Conservation (phyloP, 2,113 vertebrate genomes). For the Apteryx owenii region DNA sequence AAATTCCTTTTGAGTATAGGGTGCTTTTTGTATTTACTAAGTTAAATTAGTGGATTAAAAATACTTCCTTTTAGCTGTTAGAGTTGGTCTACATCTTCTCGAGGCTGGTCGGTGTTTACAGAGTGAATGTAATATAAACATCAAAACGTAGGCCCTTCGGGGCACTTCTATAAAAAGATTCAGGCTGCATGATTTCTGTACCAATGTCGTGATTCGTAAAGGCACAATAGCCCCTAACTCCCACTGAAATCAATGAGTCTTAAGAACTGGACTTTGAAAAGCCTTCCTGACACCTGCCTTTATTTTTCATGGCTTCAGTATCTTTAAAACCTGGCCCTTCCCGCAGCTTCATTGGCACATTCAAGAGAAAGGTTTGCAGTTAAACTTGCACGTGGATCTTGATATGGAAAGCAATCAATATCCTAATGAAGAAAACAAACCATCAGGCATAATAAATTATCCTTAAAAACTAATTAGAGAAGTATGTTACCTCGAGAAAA, state of each 20-base stretch:
- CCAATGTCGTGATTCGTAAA: background rate
- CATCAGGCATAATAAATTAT: background rate
- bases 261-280: background rate
- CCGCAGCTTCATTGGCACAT: fast-evolving
- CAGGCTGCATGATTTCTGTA: background rate
- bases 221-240: background rate
- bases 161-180: background rate
- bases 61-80: background rate
- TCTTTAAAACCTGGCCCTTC: background rate
- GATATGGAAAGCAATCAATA: background rate
- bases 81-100: background rate
- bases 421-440: background rate
- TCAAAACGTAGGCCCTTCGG: background rate
- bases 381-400: background rate
- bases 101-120: fast-evolving
- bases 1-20: background rate
- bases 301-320: background rate
- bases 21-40: background rate
- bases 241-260: background rate
- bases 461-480: background rate
- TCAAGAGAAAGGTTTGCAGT: background rate
- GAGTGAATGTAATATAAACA: background rate
- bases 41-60: background rate
- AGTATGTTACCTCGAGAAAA: background rate
- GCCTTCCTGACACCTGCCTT: fast-evolving